These are phyloP conservation scores for Sinocyclocheilus rhinocerous DNA, from an alignment of 2,113 vertebrate species.

Conservation along the genomic window DNA sequence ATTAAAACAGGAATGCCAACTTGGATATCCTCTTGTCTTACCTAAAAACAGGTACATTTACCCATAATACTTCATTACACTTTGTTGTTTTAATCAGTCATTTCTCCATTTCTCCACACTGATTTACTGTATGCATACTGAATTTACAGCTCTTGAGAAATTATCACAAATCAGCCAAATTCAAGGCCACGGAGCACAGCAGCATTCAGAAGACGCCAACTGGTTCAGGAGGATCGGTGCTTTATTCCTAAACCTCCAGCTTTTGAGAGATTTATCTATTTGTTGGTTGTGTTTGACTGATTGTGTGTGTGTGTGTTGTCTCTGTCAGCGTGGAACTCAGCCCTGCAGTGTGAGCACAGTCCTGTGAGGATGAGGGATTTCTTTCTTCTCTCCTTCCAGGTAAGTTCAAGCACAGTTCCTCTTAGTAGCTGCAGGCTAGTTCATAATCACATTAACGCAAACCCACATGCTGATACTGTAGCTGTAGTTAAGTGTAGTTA, in stretches of 20 bases:
- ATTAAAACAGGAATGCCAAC: constrained; percentile 69
- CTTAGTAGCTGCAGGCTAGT: neutral
- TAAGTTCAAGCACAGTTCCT: constrained; percentile 59
- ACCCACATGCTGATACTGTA: neutral
- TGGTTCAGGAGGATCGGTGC: constrained; percentile 94
- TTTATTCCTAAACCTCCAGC: constrained; percentile 31
- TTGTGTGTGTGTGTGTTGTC: constrained; percentile 18
- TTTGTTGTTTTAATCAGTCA: constrained; percentile 32
- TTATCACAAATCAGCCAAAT: constrained; percentile 62
- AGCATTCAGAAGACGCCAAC: constrained; percentile 77
- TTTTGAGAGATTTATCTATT: neutral
- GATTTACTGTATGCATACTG: constrained; percentile 9
- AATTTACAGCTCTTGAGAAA: constrained; percentile 75
- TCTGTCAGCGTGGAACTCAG: constrained; percentile 88
- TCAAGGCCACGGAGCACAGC: constrained; percentile 62
- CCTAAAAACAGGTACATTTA: constrained; percentile 74
- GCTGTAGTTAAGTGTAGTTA: neutral
- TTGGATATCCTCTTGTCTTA: constrained; percentile 76
- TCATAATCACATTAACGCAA: neutral
- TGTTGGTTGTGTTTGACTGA: constrained; percentile 2
- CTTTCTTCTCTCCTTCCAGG: constrained; percentile 89
- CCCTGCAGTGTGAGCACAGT: constrained; percentile 77
- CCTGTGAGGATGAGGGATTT: constrained; percentile 85
- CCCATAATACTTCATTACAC: neutral
- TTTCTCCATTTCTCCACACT: neutral